Conservation (phyloP, 2,113 vertebrate species). For the Coregonus clupeaformis region DNA sequence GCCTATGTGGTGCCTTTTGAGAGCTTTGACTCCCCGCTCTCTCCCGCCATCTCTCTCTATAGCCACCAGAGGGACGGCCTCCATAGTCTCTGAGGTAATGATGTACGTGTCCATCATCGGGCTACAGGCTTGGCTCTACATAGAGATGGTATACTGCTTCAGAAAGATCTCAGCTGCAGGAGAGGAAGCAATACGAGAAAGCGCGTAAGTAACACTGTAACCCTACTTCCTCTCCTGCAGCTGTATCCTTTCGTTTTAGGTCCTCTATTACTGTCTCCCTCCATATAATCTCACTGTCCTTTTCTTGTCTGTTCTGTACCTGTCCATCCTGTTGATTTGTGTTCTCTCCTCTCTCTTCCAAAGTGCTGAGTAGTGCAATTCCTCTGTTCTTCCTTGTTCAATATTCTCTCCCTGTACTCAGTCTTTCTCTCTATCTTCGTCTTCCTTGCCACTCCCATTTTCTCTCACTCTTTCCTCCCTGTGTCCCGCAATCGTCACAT, state of each 20-base stretch:
- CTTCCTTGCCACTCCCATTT: no score
- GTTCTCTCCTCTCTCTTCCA: not conserved
- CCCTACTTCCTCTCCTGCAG: not conserved
- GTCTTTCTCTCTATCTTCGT: not conserved
- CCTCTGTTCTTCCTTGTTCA: not conserved
- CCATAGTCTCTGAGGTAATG: constrained; percentile 90
- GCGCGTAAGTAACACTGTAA: constrained; percentile 74
- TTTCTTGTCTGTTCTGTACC: not conserved
- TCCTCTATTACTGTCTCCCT: not conserved
- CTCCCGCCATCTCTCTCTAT: not conserved
- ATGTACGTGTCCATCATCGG: constrained; percentile 92
- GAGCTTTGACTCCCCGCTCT: not conserved
- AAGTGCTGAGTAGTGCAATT: not conserved
- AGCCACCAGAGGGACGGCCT: constrained; percentile 85
- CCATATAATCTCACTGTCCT: not conserved
- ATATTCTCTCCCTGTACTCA: not conserved
- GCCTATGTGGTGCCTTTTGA: not conserved
- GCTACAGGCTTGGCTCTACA: constrained; percentile 88
- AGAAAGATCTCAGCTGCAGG: constrained; percentile 84
- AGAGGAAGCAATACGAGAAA: constrained; percentile 82
- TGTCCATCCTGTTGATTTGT: not conserved
- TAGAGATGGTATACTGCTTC: constrained; percentile 93
- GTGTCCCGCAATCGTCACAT: no score
- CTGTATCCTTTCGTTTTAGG: not conserved
- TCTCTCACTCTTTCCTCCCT: no score